These are phyloP conservation scores for Oryzias curvinotus DNA, from an alignment of 2,113 vertebrate species.

Conservation along the genomic window DNA sequence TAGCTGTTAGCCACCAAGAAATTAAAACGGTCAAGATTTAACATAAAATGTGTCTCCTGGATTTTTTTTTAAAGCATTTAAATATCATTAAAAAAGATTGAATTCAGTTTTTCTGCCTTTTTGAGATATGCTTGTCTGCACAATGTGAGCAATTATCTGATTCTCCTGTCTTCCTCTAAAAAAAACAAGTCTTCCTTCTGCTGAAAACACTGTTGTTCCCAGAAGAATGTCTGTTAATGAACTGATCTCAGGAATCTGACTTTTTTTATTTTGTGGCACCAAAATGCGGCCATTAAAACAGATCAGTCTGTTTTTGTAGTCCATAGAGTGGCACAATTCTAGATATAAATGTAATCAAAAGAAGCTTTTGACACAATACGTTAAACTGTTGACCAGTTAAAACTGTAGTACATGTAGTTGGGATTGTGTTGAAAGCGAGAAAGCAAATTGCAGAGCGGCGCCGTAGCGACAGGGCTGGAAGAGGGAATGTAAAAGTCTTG, in stretches of 20 bases:
- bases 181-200: no score
- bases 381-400: neutral
- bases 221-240: no score
- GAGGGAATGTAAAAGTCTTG: constrained; percentile 49
- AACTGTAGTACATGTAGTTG: neutral
- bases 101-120: no score
- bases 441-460: neutral
- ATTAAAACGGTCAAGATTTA: constrained; percentile 23
- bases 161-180: no score
- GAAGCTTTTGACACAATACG: neutral
- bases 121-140: no score
- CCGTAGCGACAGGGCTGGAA: constrained; percentile 1
- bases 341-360: constrained; percentile 5
- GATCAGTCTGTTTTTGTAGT: constrained; percentile 3
- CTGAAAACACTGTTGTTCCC: no score
- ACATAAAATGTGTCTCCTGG: neutral
- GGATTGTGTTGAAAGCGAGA: neutral
- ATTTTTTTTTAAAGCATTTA: neutral
- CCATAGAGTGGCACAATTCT: neutral
- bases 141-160: no score
- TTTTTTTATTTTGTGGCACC: no score
- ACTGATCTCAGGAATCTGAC: no score
- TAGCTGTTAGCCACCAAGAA: constrained; percentile 11
- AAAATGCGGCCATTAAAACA: neutral
- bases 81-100: no score